These are phyloP conservation scores for Bradypus variegatus DNA, from an alignment of 2,797 vertebrate genomes.

Conservation along the genomic window DNA sequence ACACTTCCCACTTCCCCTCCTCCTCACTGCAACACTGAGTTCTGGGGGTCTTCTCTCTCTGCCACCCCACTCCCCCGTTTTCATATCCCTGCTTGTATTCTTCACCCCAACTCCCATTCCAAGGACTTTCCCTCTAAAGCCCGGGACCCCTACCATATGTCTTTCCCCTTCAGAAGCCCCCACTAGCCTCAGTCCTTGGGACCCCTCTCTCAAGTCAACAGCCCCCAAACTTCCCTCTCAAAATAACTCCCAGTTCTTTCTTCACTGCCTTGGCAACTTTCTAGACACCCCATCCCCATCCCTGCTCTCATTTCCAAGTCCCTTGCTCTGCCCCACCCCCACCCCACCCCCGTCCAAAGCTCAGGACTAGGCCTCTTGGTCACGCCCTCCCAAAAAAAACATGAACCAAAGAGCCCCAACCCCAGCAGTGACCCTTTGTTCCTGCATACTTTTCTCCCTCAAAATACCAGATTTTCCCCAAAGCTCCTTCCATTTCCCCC, in stretches of 20 bases:
- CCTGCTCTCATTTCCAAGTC: no score
- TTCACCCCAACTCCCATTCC: not conserved
- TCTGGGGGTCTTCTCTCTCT: not conserved
- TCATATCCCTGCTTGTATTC: not conserved
- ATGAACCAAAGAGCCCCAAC: not conserved
- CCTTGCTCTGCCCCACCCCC: not conserved
- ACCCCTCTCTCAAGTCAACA: not conserved
- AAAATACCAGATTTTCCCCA: not conserved
- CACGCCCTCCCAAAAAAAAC: not conserved
- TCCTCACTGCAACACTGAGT: not conserved
- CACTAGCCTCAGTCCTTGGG: not conserved
- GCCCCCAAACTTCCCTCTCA: constrained; percentile 7
- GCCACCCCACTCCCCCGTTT: not conserved
- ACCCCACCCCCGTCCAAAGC: not conserved
- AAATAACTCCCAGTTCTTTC: not conserved
- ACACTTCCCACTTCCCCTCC: not conserved
- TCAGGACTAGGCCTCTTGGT: not conserved
- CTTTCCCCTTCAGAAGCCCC: not conserved
- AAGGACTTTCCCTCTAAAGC: not conserved
- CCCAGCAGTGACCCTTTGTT: not conserved
- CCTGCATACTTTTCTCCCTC: not conserved
- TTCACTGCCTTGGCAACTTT: not conserved
- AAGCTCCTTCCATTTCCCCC: not conserved
- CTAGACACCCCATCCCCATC: not conserved
- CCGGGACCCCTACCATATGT: not conserved